phyloP scores from a whole-genome alignment of 2,797 vertebrate species.

The Furcifer pardalis region DNA sequence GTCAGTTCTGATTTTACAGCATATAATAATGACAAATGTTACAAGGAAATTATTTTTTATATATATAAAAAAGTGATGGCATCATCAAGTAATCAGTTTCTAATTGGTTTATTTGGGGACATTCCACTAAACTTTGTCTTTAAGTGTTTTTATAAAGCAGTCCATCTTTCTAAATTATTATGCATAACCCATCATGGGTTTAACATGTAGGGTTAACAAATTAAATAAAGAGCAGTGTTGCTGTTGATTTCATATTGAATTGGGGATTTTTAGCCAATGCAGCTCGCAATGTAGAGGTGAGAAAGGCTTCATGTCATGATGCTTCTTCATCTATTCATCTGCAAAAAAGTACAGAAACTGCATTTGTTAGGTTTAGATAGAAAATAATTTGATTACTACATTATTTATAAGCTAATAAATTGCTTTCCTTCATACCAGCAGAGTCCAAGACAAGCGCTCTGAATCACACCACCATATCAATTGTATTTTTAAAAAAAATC shows the following conservation, averaged over 20 bases:
- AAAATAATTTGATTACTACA: not conserved
- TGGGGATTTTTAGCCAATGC: not conserved
- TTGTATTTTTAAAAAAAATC: not conserved
- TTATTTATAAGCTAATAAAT: not conserved
- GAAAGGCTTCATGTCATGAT: not conserved
- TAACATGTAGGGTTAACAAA: not conserved
- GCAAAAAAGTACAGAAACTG: not conserved
- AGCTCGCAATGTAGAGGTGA: not conserved
- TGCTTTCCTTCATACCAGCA: not conserved
- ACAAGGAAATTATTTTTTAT: too few relatives aligned
- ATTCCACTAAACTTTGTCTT: too few relatives aligned
- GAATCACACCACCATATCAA: not conserved
- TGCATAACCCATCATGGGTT: not conserved
- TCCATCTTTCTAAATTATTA: constrained; percentile 13
- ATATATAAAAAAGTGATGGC: too few relatives aligned
- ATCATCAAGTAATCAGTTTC: too few relatives aligned
- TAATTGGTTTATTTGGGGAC: too few relatives aligned
- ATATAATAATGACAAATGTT: too few relatives aligned
- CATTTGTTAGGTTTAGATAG: not conserved
- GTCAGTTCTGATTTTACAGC: too few relatives aligned
- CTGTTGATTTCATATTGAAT: not conserved
- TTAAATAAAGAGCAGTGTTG: constrained; percentile 2
- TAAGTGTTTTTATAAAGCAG: not conserved
- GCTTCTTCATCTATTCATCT: not conserved
- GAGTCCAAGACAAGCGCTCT: not conserved